Base-by-base conservation (phyloP, 2,113 vertebrate genomes). In the Paramormyrops kingsleyae region DNA sequence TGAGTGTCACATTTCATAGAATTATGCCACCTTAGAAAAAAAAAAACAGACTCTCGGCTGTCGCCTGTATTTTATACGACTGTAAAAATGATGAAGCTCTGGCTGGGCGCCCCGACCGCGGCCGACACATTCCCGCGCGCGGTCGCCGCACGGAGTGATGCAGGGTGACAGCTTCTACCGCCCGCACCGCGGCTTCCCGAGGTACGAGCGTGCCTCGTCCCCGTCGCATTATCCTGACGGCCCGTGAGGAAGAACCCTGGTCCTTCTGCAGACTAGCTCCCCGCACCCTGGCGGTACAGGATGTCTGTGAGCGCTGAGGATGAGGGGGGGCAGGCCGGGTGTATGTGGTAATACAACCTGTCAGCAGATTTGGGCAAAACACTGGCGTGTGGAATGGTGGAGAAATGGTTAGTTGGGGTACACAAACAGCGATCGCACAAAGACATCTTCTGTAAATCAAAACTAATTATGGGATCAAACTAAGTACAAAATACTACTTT, bases 61-160 rank as follows among this genome's bases (percentile, higher is more conserved):
- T 88, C 89, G 15, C 27, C 90, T 50, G 89, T 91, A 90, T 90
- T 91, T 91, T 91, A 91, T 86, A 90, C 31, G 46, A 74, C 66
- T 70, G 80, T 91, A 91, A 91, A 91, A 90, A 88, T 90, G 90
- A 91, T 91, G 83, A 85, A 90, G 74, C 56, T 87, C 39, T 12
- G 62, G 91, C 62, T 87, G 52, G 87, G 85, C 47, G 53, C 53
- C 21, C 83, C 44, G 31, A 56, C 66, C 42, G 90, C 53, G 52
- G 53, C 84, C 66, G 35, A 83, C 80, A 66, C 87, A 87, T 87
- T 39, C 83, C 49, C 8, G 24, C 31, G 88, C 5, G 27, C 50
- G 88, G 35, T 27, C 12, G 42, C 53, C 1, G 66, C 24, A 39
- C 10, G 52, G 6, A 88, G 31, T 56, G 59, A 84, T 21, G 83